A percentile compares a stretch with the other conserved stretches of the same genome.
phyloP scores from a whole-genome alignment of 2,113 vertebrate genomes.

The Rhynchomys soricoides region DNA sequence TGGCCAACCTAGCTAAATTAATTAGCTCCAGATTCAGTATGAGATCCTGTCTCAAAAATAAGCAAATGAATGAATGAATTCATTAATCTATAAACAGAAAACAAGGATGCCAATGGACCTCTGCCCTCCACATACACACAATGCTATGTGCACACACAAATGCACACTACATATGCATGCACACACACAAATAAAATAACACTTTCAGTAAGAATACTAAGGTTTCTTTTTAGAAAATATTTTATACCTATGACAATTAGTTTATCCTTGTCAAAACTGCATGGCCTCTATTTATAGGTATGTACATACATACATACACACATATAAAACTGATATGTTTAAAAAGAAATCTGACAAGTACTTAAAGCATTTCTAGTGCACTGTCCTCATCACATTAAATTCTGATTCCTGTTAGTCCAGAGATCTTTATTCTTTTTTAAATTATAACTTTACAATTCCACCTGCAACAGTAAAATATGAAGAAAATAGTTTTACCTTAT shows the following conservation, averaged over 20 bases:
- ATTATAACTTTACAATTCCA: slow-evolving; percentile 14
- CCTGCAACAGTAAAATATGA: slow-evolving; percentile 21
- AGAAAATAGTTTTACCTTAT: slow-evolving; percentile 34
- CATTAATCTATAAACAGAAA: not conserved
- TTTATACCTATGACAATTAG: slow-evolving; percentile 21
- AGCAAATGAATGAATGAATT: not conserved
- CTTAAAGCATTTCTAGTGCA: slow-evolving; percentile 31
- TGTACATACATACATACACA: not conserved
- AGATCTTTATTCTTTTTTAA: not conserved
- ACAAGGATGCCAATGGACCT: not conserved
- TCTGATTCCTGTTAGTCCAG: slow-evolving; percentile 7
- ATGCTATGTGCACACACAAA: not conserved
- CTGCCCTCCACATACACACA: not conserved
- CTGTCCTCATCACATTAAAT: slow-evolving; percentile 14
- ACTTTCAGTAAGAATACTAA: slow-evolving; percentile 31
- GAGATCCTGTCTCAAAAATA: not conserved
- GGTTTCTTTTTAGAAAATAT: slow-evolving; percentile 41
- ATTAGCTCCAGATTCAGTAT: not conserved
- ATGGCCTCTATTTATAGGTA: not conserved
- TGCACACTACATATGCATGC: no score
- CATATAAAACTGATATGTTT: not conserved
- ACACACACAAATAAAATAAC: not conserved
- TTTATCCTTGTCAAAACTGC: slow-evolving; percentile 52
- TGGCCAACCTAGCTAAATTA: not conserved
- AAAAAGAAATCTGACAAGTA: slow-evolving; percentile 46